Percentiles rank a stretch among this genome's conserved stretches.
These are phyloP conservation scores for Acrossocheilus fasciatus DNA, from an alignment of 2,797 vertebrate species.

Conservation along the genomic window DNA sequence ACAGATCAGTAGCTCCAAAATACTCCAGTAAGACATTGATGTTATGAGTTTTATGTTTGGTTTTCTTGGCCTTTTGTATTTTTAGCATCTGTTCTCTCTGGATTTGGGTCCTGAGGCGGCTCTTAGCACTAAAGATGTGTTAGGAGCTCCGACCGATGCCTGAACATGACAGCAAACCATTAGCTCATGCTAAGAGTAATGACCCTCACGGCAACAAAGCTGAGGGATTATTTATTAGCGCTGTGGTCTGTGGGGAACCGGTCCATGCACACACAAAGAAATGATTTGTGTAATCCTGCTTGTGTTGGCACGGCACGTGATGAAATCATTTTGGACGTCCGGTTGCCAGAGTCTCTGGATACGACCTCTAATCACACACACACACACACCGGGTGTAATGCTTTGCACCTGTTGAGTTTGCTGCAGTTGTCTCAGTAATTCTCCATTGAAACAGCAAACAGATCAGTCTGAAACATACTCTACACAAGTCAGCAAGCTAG, in stretches of 20 bases:
- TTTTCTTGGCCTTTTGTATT: conserved; percentile 34
- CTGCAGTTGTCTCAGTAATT: conserved; percentile 46
- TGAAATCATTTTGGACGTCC: conserved; percentile 63
- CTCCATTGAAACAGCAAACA: conserved; percentile 21
- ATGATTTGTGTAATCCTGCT: conserved; percentile 61
- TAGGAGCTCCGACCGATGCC: conserved; percentile 41
- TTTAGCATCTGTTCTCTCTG: conserved; percentile 59
- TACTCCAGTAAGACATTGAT: conserved; percentile 41
- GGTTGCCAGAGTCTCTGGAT: conserved; percentile 64
- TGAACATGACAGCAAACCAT: conserved; percentile 59
- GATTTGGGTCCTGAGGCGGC: conserved; percentile 20
- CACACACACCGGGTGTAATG: conserved; percentile 55
- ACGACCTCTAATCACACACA: conserved; percentile 58
- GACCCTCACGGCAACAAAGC: conserved; percentile 53
- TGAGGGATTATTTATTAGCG: conserved; percentile 58
- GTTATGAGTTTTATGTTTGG: conserved; percentile 44
- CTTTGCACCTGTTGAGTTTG: conserved; percentile 64
- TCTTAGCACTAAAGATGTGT: conserved; percentile 44
- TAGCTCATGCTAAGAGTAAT: conserved; percentile 57
- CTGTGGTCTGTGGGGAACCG: conserved; percentile 50
- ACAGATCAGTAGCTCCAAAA: conserved; percentile 27
- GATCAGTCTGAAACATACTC: not conserved
- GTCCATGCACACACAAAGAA: conserved; percentile 46
- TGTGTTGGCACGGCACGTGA: conserved; percentile 61
- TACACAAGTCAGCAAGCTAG: not conserved